phyloP scores from a whole-genome alignment of 1,140 invertebrate species.

The Trichogramma pretiosum region DNA sequence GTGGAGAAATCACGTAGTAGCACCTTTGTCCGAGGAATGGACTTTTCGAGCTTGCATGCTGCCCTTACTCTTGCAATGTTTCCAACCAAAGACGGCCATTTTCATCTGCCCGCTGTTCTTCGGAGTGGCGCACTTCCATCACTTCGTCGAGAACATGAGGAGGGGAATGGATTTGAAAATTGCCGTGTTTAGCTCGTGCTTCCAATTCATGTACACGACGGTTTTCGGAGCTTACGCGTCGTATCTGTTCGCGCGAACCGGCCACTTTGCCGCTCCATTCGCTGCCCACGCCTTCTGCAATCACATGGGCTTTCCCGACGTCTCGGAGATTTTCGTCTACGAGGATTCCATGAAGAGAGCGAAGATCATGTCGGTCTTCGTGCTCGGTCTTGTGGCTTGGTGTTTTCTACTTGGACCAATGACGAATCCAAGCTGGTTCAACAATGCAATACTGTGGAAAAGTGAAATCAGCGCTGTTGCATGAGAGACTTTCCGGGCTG shows the following conservation, averaged over 20 bases:
- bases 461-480: constrained; percentile 26
- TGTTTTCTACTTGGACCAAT: constrained; percentile 65
- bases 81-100: constrained; percentile 64
- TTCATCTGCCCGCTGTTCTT: constrained; percentile 87
- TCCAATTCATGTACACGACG: constrained; percentile 86
- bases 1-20: constrained; percentile 83
- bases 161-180: constrained; percentile 57
- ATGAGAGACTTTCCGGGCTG: too few species aligned
- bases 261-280: constrained; percentile 81
- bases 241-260: constrained; percentile 74
- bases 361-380: constrained; percentile 56
- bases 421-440: constrained; percentile 69
- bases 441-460: constrained; percentile 58
- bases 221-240: constrained; percentile 90
- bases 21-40: constrained; percentile 90
- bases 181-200: constrained; percentile 63
- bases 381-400: constrained; percentile 72
- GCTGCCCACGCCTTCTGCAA: constrained; percentile 90
- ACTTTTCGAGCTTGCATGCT: constrained; percentile 92
- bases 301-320: constrained; percentile 90
- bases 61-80: constrained; percentile 76
- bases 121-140: constrained; percentile 89
- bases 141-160: constrained; percentile 72
- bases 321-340: constrained; percentile 66
- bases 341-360: constrained; percentile 54